Evolutionary conservation across 2,888 invertebrate genomes (phyloP).

Genomic region (Sinopyrophorus schimmeli): DNA sequence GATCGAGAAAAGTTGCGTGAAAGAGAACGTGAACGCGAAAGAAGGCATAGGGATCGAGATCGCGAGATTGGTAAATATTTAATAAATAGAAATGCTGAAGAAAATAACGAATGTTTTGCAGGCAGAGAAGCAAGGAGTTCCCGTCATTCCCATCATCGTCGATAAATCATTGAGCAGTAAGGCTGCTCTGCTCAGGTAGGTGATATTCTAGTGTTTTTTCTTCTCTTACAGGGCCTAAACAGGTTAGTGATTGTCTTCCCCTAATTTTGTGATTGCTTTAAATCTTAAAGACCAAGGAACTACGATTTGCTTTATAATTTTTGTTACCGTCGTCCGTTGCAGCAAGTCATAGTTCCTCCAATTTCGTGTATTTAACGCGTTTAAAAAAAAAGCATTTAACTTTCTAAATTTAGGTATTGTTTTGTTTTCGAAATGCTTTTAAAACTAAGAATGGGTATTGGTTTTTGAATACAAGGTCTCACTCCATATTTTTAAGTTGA

Average conservation of each 20-base stretch:
- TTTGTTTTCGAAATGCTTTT: not conserved
- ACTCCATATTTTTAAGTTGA: constrained; percentile 38
- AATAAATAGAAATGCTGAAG: not conserved
- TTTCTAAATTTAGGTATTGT: not conserved
- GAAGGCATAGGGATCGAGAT: constrained; percentile 42
- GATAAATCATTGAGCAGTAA: constrained; percentile 51
- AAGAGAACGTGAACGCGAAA: constrained; percentile 38
- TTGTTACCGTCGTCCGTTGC: no score
- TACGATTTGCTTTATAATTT: no score
- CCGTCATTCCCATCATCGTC: constrained; percentile 47
- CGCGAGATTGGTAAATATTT: constrained; percentile 41
- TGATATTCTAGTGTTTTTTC: constrained; percentile 43
- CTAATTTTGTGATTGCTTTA: no score
- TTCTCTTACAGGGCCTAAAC: constrained; percentile 41
- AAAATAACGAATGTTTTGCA: constrained; percentile 3
- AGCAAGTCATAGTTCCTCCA: no score
- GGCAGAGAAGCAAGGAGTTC: constrained; percentile 34
- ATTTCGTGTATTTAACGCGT: no score
- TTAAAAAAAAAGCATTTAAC: no score
- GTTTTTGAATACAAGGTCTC: constrained; percentile 27
- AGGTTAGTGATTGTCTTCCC: constrained; percentile 42
- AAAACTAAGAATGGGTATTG: constrained; percentile 15
- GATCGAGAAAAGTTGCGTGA: constrained; percentile 40
- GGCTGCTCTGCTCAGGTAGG: constrained; percentile 51
- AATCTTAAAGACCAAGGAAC: no score